Base-by-base conservation (phyloP, 2,113 vertebrate genomes). In the Corvus hawaiiensis region DNA sequence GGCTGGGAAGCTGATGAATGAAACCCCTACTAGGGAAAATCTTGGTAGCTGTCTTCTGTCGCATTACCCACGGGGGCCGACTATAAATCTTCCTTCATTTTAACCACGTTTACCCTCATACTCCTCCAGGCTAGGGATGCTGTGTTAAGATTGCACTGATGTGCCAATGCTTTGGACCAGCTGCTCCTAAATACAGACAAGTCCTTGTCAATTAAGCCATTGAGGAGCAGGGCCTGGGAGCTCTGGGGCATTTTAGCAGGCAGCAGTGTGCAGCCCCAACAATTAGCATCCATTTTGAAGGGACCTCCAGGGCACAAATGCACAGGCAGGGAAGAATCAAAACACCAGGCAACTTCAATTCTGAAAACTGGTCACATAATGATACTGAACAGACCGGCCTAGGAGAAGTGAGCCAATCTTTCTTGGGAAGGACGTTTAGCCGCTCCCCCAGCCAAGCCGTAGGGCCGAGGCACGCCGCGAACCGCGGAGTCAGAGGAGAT, bases 101-200 rank as follows among this genome's bases (percentile, higher is more conserved):
- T 99, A 99, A 99, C 98, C 98, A 98, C 98, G 98, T 98, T 98
- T 98, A 97, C 97, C 98, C 98, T 97, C 97, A 96, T 97, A 90
- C 94, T 97, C 97, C 96, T 99, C 98, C 99, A 98, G 96, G 97
- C 97, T 97, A 98, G 98, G 98, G 98, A 98, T 98, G 98, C 98
- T 98, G 98, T 98, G 99, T 99, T 98, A 99, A 98, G 99, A 99
- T 99, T 98, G 98, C 98, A 98, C 98, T 98, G 99, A 98, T 99
- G 98, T 98, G 98, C 99, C 99, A 99, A 98, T 91, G 98, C 98
- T 98, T 98, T 98, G 98, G 98, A 99, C 98, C 99, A 99, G 99
- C 99, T 99, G 99, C 99, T 99, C 98, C 99, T 98, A 98, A 99
- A 98, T 98, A 99, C 99, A 99, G 99, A 99, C 99, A 99, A 98